Evolutionary conservation across 2,888 invertebrate genomes (phyloP).

Genomic region (Choristoneura rosaceana): DNA sequence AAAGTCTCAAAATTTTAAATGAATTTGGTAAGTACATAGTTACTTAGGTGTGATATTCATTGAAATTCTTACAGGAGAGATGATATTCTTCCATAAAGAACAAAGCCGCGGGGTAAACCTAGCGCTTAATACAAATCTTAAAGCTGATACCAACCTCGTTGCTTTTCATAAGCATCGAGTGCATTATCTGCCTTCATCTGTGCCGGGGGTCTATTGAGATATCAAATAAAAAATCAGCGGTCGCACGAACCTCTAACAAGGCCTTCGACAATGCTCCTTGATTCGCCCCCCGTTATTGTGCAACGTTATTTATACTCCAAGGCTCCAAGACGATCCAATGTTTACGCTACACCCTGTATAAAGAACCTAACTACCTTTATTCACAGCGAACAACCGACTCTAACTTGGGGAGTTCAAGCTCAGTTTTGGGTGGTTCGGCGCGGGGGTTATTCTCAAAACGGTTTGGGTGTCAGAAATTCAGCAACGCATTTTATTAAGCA

Average conservation of each 20-base stretch:
- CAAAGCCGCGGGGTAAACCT: too few relatives aligned
- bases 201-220: constrained; percentile 76
- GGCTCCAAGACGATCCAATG: constrained; percentile 71
- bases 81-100: too few relatives aligned
- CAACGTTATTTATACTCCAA: constrained; percentile 80
- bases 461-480: constrained; percentile 57
- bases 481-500: constrained; percentile 82
- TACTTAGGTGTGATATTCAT: too few relatives aligned
- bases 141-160: too few relatives aligned
- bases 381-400: constrained; percentile 45
- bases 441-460: constrained; percentile 43
- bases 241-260: constrained; percentile 77
- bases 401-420: neutral
- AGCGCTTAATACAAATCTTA: too few relatives aligned
- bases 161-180: neutral
- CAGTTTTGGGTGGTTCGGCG: constrained; percentile 27
- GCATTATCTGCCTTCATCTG: constrained; percentile 25
- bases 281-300: constrained; percentile 82
- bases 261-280: constrained; percentile 81
- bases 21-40: too few relatives aligned
- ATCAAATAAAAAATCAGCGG: constrained; percentile 85
- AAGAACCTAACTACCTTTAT: constrained; percentile 44
- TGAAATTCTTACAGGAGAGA: too few relatives aligned
- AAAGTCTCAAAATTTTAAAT: too few relatives aligned
- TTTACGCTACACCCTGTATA: constrained; percentile 50